Conservation (phyloP, 2,797 vertebrate species). For the Nyctalus aviator region DNA sequence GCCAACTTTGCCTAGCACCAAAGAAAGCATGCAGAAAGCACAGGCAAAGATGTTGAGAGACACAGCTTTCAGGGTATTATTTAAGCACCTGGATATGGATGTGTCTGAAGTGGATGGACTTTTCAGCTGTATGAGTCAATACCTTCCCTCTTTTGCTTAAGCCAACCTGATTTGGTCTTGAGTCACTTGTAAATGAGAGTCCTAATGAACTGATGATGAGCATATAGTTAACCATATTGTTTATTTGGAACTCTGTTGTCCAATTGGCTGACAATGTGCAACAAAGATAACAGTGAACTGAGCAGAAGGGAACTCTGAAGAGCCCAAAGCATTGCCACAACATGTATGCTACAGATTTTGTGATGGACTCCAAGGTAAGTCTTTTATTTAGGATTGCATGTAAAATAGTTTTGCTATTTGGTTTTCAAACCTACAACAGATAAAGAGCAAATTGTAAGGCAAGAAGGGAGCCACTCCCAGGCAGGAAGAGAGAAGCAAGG, state of each 20-base stretch:
- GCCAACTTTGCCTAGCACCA: background rate
- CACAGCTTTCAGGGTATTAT: background rate
- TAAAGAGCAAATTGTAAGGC: background rate
- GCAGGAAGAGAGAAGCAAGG: background rate
- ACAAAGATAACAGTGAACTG: background rate
- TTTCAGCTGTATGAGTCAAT: background rate
- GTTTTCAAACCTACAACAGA: background rate
- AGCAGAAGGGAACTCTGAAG: background rate
- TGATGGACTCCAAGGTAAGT: background rate
- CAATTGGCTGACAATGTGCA: background rate
- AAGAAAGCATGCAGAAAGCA: background rate
- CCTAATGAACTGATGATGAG: background rate
- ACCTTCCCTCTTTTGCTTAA: background rate
- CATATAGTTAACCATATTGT: background rate
- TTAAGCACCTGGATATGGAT: background rate
- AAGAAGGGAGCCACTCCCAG: background rate
- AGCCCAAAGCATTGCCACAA: background rate
- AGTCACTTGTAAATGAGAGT: background rate
- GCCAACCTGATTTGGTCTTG: background rate
- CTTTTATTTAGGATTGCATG: background rate
- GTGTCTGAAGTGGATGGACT: background rate
- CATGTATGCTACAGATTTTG: background rate
- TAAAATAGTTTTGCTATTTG: background rate
- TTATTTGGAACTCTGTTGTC: background rate
- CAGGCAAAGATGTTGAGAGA: background rate